Percentiles rank a stretch among this genome's conserved stretches.
phyloP scores from a whole-genome alignment of 2,797 vertebrate species.

The Luscinia luscinia region DNA sequence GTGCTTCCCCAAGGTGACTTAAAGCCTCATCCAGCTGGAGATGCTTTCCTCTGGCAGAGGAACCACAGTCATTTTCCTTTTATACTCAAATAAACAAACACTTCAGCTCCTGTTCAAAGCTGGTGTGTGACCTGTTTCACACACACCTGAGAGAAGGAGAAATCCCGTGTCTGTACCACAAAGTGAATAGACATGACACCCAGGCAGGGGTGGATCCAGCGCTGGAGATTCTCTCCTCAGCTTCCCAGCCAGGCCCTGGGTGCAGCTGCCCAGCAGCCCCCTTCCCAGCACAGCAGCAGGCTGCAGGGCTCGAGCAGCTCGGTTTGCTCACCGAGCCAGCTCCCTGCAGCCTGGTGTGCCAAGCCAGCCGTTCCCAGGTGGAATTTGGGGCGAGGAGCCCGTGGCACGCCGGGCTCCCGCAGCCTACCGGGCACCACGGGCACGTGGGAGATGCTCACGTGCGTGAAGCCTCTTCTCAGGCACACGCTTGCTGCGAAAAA shows the following conservation, averaged over 20 bases:
- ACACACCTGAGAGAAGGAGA: neutral
- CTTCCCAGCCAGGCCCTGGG: accelerated
- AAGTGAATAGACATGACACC: accelerated
- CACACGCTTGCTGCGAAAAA: neutral
- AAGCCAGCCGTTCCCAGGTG: neutral
- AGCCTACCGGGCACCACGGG: accelerated
- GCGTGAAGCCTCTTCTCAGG: neutral
- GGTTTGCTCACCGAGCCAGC: accelerated
- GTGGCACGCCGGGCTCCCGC: no score
- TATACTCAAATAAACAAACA: neutral
- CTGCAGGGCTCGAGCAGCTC: neutral
- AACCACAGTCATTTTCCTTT: neutral
- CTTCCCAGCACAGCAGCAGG: neutral
- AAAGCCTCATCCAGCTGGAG: neutral
- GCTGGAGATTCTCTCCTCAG: accelerated
- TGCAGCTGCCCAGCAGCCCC: no score
- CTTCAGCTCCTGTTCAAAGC: neutral
- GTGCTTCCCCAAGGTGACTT: accelerated
- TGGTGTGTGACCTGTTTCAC: neutral
- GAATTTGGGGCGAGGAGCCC: accelerated
- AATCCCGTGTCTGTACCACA: neutral
- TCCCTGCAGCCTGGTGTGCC: neutral
- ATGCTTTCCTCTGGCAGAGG: neutral
- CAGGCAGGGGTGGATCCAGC: neutral
- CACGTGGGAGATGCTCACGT: accelerated